A percentile compares a stretch with the other conserved stretches of the same genome.
These are phyloP conservation scores for Loriculus beryllinus DNA, from an alignment of 2,797 vertebrate genomes.

Conservation along the genomic window DNA sequence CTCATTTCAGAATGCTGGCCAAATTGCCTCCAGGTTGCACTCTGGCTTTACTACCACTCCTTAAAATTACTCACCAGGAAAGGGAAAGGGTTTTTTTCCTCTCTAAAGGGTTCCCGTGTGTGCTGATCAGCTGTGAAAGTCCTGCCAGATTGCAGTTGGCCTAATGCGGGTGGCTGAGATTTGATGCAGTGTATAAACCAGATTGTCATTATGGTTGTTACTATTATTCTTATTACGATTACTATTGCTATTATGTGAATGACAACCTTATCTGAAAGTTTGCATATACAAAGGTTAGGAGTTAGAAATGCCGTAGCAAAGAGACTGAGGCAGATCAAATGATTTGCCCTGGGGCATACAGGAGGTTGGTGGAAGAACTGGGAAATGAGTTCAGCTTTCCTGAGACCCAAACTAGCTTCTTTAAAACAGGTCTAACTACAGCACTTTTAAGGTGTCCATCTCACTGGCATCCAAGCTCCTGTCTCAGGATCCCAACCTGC, in stretches of 20 bases:
- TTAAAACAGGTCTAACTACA: neutral
- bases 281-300: neutral
- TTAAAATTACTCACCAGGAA: conserved; percentile 44
- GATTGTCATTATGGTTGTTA: neutral
- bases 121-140: neutral
- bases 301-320: neutral
- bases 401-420: neutral
- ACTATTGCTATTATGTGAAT: neutral
- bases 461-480: neutral
- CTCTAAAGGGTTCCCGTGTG: neutral
- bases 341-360: neutral
- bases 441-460: neutral
- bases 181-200: neutral
- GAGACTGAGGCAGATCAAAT: neutral
- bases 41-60: conserved; percentile 52
- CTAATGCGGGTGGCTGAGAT: neutral
- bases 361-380: neutral
- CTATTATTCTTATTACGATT: neutral
- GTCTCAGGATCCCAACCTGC: neutral
- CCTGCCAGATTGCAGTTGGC: neutral
- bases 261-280: neutral
- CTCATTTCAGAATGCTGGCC: neutral
- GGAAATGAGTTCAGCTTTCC: neutral
- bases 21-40: conserved; percentile 63
- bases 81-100: neutral